Evolutionary conservation across 2,113 vertebrate species (phyloP).

Genomic region (Marcusenius ussheri): DNA sequence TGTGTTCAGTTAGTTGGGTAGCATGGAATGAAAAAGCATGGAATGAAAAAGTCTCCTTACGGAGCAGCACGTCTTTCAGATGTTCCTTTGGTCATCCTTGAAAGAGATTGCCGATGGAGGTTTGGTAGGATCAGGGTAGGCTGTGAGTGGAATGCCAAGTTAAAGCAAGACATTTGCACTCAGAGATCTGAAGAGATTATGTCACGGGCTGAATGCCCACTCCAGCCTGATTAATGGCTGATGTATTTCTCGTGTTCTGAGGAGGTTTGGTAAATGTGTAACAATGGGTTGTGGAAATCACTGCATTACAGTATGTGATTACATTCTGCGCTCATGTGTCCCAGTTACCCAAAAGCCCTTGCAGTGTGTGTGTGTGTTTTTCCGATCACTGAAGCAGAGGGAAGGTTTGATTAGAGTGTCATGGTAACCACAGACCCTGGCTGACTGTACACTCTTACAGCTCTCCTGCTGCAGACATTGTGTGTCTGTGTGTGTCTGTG

Average conservation of each 20-base stretch:
- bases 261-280: conserved; percentile 11
- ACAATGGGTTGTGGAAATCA: conserved; percentile 6
- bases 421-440: conserved; percentile 6
- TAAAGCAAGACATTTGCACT: not conserved
- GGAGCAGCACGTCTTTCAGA: not conserved
- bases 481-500: not conserved
- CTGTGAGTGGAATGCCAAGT: not conserved
- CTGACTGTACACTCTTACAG: not conserved
- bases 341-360: not conserved
- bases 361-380: not conserved
- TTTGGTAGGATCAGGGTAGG: not conserved
- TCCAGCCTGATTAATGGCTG: conserved; percentile 4
- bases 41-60: not conserved
- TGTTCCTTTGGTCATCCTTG: not conserved
- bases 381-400: not conserved
- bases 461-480: not conserved
- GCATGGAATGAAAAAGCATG: not conserved
- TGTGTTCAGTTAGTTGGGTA: not conserved
- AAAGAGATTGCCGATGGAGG: not conserved
- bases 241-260: not conserved
- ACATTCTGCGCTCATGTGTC: not conserved
- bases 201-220: not conserved
- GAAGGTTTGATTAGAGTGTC: not conserved
- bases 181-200: not conserved
- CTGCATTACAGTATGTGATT: not conserved